Base-by-base conservation (phyloP, 2,113 vertebrate genomes). In the Ursus arctos region DNA sequence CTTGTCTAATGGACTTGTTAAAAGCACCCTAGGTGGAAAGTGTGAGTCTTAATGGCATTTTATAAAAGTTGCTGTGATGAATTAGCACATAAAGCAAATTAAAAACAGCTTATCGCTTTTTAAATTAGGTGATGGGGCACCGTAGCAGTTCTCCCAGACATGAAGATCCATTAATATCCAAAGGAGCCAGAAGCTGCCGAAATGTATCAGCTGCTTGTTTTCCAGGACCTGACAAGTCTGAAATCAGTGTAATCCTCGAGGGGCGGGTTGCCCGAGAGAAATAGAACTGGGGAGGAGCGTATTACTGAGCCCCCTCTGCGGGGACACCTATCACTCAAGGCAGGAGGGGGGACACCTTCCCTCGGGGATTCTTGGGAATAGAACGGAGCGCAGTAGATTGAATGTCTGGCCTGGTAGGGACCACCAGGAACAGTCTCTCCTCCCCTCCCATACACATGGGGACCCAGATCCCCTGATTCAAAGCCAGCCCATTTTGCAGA, bases 1-100 rank as follows among this genome's bases (percentile, higher is more conserved):
- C 80, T 92, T 63, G 85, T 72, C 97, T 91, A 6, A 74, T 97
- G 93, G 90, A 63, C 94, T 97, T 97, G 98, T 96, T 94, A 97
- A 94, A 47, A 95, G 91, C 9, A 0, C n/a, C 15, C 97, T 95
- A 81, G 67, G 96, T 95, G 49, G n/a, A 47, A 72, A 3, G 6
- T 74, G 47, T 94, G 49, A 90, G 2, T 82, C 92, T 95, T 98
- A 97, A 97, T 97, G 95, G 92, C 94, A 95, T 97, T 97, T 97
- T 96, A 88, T 95, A 95, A 97, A 98, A 95, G 63, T 69, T 82
- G 87, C 95, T 96, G 71, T 76, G 96, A 97, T 91, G 69, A 97
- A 97, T 98, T 97, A 93, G 72, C 91, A 91, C 92, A 95, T 94
- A 93, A 98, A 97, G 61, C 88, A 97, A 98, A 98, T 97, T 98